Base-by-base conservation (phyloP, 2,113 vertebrate species). In the Neodontobutis hainanensis region DNA sequence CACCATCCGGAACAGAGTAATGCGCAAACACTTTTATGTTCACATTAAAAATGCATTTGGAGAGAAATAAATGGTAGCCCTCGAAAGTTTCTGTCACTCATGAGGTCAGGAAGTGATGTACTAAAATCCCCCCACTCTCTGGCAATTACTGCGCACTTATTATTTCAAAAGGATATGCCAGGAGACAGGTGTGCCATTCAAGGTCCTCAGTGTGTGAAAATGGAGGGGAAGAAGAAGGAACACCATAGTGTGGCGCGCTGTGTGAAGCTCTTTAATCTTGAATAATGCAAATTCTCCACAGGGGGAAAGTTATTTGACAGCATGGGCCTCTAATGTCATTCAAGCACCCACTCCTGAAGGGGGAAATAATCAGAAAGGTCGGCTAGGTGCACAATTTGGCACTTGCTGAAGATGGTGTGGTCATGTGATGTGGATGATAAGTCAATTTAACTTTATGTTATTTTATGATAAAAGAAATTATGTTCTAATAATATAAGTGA, bases 261-360 rank as follows among this genome's bases (percentile, higher is more conserved):
- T 90, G 86, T 85, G 87, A 85, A 74, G 76, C 85, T 70, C 85
- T 92, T 89, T 92, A 91, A 85, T 91, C 86, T 83, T 83, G 84
- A 92, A 91, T 92, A 92, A 93, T 92, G 90, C 84, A 91, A 87
- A 91, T 90, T 88, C 90, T 80, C 90, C 83, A 88, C 87, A 83
- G 91, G 91, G 85, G 85, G 86, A 55, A 83, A 87, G 86, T 88
- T 89, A 89, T 89, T 90, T 90, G 87, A 83, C 73, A 84, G 87
- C 56, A 46, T 65, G 34, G 83, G 80, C 85, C 73, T 87, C 80
- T 78, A 81, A 85, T 80, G 84, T 87, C 86, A 88, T 87, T 88
- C 73, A 82, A 73, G 75, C 74, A 81, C 72, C 75, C 64, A 80
- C 86, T 87, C 82, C 89, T 89, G 82, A 88, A 90, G 84, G 81